A percentile compares a stretch with the other conserved stretches of the same genome.
Evolutionary conservation across 2,797 vertebrate genomes (phyloP).

Genomic region (Astyanax mexicanus): DNA sequence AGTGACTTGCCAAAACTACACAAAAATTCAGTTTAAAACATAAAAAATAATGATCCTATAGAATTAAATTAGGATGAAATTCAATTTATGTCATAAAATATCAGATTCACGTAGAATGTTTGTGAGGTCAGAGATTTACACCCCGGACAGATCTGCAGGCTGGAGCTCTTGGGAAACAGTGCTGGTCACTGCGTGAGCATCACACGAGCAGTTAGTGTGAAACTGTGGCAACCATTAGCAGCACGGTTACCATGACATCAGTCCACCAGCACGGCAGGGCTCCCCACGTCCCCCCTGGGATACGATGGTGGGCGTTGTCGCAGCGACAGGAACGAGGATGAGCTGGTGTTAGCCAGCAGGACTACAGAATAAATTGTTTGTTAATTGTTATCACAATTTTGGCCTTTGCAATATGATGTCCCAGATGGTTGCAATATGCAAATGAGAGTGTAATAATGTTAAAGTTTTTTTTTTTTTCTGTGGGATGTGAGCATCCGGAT

Average conservation of each 20-base stretch:
- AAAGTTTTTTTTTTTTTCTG: not conserved
- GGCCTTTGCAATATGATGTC: not conserved
- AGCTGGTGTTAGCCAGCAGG: not conserved
- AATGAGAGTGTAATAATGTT: not conserved
- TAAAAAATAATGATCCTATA: too few species aligned
- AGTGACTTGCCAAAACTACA: too few species aligned
- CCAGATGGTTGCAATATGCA: not conserved
- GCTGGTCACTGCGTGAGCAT: conserved; percentile 23
- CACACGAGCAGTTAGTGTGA: conserved; percentile 55
- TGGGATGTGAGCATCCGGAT: not conserved
- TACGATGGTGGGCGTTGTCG: conserved; percentile 32
- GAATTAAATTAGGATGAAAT: too few species aligned
- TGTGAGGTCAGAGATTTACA: not conserved
- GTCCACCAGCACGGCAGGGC: conserved; percentile 34
- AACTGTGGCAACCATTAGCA: conserved; percentile 66
- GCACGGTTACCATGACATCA: conserved; percentile 69
- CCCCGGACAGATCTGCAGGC: not conserved
- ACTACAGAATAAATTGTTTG: not conserved
- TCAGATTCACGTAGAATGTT: not conserved
- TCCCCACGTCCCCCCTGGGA: conserved; percentile 37
- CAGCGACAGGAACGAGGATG: conserved; percentile 32
- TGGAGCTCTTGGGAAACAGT: not conserved
- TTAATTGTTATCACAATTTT: not conserved
- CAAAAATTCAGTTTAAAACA: too few species aligned
- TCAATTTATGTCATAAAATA: not conserved